These are phyloP conservation scores for Catharus minimus DNA, from an alignment of 2,113 vertebrate species.

Conservation along the genomic window DNA sequence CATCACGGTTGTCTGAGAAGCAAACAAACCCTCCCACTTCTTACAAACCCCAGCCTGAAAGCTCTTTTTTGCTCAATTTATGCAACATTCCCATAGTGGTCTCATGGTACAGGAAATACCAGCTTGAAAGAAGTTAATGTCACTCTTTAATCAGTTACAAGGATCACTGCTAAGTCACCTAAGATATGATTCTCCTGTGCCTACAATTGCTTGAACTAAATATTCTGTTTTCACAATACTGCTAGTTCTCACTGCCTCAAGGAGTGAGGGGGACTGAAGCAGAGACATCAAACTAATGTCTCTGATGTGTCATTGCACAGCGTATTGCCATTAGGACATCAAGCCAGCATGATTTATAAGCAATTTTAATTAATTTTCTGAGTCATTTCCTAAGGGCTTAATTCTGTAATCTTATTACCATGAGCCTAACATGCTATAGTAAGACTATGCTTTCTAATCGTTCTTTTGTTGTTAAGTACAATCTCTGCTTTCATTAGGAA, in stretches of 20 bases:
- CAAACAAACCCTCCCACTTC: background rate
- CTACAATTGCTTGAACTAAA: background rate
- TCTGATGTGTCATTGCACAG: slow-evolving; percentile 21
- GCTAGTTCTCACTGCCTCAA: background rate
- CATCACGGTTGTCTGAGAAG: background rate
- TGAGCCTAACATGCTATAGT: background rate
- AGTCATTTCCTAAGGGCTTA: slow-evolving; percentile 48
- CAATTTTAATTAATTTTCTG: slow-evolving; percentile 65
- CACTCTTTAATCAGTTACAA: slow-evolving; percentile 1
- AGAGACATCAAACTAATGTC: slow-evolving; percentile 23
- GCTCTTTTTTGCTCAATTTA: background rate
- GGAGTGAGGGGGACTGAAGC: background rate
- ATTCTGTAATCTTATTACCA: slow-evolving; percentile 56
- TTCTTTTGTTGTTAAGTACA: slow-evolving; percentile 41
- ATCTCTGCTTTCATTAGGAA: slow-evolving; percentile 29
- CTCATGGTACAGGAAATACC: background rate
- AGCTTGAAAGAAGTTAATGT: background rate
- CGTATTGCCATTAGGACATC: slow-evolving; percentile 29
- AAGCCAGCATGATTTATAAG: slow-evolving; percentile 34
- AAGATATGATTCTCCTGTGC: background rate
- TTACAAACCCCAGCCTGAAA: background rate
- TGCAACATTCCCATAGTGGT: background rate
- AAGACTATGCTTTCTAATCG: slow-evolving; percentile 42
- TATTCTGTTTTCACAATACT: background rate
- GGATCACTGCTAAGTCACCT: background rate